Evolutionary conservation across 2,797 vertebrate species (phyloP), one percentile per base, ranked within the genome.

Genomic region (Borostomias antarcticus): DNA sequence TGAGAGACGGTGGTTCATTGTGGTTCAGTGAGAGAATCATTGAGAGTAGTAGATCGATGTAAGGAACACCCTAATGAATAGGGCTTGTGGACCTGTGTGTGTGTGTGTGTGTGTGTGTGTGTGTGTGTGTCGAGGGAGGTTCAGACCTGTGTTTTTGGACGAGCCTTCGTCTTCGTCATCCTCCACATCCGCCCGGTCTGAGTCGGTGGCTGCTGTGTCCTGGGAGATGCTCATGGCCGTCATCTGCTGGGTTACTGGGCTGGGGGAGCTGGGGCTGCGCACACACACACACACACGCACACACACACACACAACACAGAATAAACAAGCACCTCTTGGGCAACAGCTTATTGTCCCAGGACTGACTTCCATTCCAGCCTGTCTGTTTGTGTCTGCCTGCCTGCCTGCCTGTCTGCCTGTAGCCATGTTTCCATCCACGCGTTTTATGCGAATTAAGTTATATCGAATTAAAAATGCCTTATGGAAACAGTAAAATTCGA

Each of bases 181-280:
- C 5, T 94, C 93, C n/a, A 70, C 84, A 62, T 92, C 90, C 0
- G 88, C 88, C 80, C 86, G 84, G 69, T 94, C 93, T 2, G 92
- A 89, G 74, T 95, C 93, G 0, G 85, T 86, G 65, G 89, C 83
- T 64, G 68, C 86, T 2, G 91, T 86, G 35, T 96, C 94, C 82
- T 93, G 93, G 68, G 94, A 95, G 86, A 96, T 95, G 91, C 94
- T 96, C 95, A 95, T 96, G 21, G 94, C 92, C 0, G 94, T 95
- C 94, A 96, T 95, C 88, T 95, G 94, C 84, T 95, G 94, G 71
- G 95, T 95, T 83, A 96, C 94, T 48, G 95, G 94, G 79, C 91
- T 93, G 74, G 93, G 91, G 43, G 92, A 93, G 43, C 92, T 92
- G 69, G 84, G 85, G 70, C 83, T 88, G 68, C 37, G 11, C 66